Evolutionary conservation across 2,797 vertebrate genomes (phyloP).

Genomic region (Margarornis squamiger): DNA sequence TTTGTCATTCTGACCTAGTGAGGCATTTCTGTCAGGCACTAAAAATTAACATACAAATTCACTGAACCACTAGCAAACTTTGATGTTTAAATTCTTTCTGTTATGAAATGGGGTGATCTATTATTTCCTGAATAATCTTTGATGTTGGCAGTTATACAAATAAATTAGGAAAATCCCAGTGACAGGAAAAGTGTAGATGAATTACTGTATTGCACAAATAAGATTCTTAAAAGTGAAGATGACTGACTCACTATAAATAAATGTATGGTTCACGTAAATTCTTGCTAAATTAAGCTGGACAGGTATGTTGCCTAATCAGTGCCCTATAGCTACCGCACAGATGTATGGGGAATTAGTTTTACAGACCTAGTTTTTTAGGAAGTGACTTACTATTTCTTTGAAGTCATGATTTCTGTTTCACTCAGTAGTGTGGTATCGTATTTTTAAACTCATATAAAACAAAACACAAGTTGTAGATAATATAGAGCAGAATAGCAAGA

Average conservation of each 20-base stretch:
- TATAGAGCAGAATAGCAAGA: background rate
- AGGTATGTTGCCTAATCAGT: background rate
- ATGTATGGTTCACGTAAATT: background rate
- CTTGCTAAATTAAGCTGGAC: background rate
- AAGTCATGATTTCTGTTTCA: background rate
- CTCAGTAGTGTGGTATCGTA: background rate
- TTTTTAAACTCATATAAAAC: background rate
- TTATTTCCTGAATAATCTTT: slow-evolving; percentile 48
- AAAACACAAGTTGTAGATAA: background rate
- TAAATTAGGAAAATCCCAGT: slow-evolving; percentile 29
- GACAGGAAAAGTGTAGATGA: background rate
- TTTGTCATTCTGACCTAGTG: slow-evolving; percentile 22
- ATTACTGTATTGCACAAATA: background rate
- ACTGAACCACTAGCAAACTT: slow-evolving; percentile 1
- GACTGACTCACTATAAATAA: background rate
- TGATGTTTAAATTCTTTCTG: slow-evolving; percentile 46
- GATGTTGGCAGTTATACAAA: slow-evolving; percentile 33
- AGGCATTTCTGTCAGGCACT: slow-evolving; percentile 22
- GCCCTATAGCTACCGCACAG: background rate
- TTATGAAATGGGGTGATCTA: slow-evolving; percentile 22
- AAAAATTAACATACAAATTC: slow-evolving; percentile 20
- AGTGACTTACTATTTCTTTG: background rate
- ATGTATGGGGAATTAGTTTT: background rate
- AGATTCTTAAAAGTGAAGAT: background rate
- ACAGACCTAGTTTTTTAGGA: background rate